A percentile compares a stretch with the other conserved stretches of the same genome.
phyloP scores from a whole-genome alignment of 2,113 vertebrate species.

The Macrotus californicus region DNA sequence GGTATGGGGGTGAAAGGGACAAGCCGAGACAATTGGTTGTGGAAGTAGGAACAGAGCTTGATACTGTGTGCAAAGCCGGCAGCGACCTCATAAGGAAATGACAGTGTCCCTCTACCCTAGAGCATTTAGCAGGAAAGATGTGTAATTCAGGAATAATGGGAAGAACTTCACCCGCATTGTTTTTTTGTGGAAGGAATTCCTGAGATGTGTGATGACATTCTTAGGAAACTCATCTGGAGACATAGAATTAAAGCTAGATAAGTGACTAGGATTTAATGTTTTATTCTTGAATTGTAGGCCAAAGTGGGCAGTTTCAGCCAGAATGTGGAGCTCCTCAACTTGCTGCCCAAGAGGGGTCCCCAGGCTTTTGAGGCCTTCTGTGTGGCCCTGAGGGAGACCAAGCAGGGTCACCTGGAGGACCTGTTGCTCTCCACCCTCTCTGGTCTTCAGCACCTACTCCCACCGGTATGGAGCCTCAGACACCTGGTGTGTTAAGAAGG shows the following conservation, averaged over 20 bases:
- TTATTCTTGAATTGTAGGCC: slow-evolving; percentile 75
- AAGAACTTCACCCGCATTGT: not conserved
- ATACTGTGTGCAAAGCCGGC: not conserved
- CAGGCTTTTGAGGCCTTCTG: slow-evolving; percentile 91
- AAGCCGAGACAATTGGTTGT: not conserved
- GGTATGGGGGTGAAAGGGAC: slow-evolving; percentile 57
- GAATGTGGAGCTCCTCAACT: slow-evolving; percentile 85
- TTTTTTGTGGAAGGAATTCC: not conserved
- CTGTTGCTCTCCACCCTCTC: slow-evolving; percentile 69
- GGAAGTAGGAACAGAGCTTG: not conserved
- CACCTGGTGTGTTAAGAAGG: not conserved
- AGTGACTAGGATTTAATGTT: not conserved
- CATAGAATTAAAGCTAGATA: not conserved
- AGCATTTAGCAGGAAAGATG: not conserved
- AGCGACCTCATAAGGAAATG: not conserved
- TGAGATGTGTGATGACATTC: not conserved
- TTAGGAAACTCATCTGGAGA: not conserved
- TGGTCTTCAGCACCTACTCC: not conserved
- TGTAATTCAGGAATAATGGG: not conserved
- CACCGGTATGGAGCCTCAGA: slow-evolving; percentile 61
- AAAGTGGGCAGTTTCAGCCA: slow-evolving; percentile 84
- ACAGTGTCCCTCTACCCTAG: not conserved
- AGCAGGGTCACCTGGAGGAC: slow-evolving; percentile 89
- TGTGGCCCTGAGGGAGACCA: slow-evolving; percentile 86
- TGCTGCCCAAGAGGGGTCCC: slow-evolving; percentile 93